These are phyloP conservation scores for Galago senegalensis DNA, from an alignment of 2,797 vertebrate species.

Conservation along the genomic window DNA sequence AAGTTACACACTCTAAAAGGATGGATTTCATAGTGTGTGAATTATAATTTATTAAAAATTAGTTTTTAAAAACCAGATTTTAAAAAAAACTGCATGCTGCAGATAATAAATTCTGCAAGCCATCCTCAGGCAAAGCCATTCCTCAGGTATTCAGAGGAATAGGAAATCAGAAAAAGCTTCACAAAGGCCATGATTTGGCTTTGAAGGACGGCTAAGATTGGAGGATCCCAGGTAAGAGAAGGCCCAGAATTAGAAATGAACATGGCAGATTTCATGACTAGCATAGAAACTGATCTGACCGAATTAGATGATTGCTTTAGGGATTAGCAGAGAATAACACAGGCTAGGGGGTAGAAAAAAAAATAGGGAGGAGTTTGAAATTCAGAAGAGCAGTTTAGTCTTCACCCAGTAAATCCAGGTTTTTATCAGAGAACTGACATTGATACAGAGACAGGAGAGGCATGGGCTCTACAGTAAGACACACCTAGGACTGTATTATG, in stretches of 20 bases:
- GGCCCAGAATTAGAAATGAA: conserved; percentile 41
- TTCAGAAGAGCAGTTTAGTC: conserved; percentile 5
- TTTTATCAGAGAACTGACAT: conserved; percentile 46
- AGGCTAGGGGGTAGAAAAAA: conserved; percentile 1
- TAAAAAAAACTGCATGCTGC: not conserved
- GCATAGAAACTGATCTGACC: conserved; percentile 44
- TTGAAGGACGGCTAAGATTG: conserved; percentile 35
- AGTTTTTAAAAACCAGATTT: conserved; percentile 15
- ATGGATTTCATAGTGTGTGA: conserved; percentile 17
- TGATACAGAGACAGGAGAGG: not conserved
- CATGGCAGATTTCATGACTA: not conserved
- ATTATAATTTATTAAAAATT: conserved; percentile 24
- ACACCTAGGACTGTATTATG: not conserved
- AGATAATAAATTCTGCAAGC: conserved; percentile 28
- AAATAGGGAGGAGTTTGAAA: conserved; percentile 42
- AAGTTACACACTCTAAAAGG: conserved; percentile 15
- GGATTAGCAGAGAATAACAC: conserved; percentile 6
- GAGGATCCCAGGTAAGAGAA: not conserved
- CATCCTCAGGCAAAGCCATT: too few species aligned
- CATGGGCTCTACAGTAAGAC: not conserved
- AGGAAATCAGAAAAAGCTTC: not conserved
- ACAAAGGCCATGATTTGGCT: conserved; percentile 5
- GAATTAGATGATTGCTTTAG: conserved; percentile 41
- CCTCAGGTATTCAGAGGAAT: conserved; percentile 48
- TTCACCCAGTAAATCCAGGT: conserved; percentile 53